Evolutionary conservation across 2,888 invertebrate genomes (phyloP), one percentile per base, ranked within the genome.

Genomic region (Nebria brevicollis): DNA sequence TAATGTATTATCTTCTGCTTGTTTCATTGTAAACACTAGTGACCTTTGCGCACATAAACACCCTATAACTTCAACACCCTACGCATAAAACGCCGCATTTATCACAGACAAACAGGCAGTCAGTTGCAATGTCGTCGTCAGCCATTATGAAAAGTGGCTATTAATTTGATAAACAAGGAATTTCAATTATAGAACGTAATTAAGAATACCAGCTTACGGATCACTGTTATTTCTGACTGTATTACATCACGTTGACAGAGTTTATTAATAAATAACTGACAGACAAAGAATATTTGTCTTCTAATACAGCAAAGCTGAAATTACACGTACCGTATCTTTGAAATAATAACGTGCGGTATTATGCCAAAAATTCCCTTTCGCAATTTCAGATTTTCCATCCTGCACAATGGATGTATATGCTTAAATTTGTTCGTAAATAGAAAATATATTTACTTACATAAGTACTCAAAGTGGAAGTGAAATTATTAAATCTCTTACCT

Each of bases 101-200:
- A 70, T 70, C 70, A 70, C 66, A 20, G 26, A 73, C 42, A 66
- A 77, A 78, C 74, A 42, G 54, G 34, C 11, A 76, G 66, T 76
- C 66, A 76, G 34, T 66, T 66, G 76, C 76, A 65, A 77, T 10
- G 41, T 72, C 73, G 42, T 42, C 41, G 34, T 66, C 54, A 26
- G 73, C 66, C 64, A 34, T 72, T 65, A 78, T 72, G 78, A 78
- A 78, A 78, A 78, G 78, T 78, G 70, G 80, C 80, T 75, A 80
- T 80, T 80, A 80, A 80, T 80, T 80, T 80, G 70, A 80, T 75
- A 80, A 80, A 80, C 80, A 80, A 80, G 80, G 80, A 80, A 80
- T 80, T 80, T 75, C 80, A 80, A 80, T 80, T 80, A 80, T 65
- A 68, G 64, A 75, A 66, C 70, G 80, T 75, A 80, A 80, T 80